Conservation (phyloP, 2,113 vertebrate species). For the Ondatra zibethicus region DNA sequence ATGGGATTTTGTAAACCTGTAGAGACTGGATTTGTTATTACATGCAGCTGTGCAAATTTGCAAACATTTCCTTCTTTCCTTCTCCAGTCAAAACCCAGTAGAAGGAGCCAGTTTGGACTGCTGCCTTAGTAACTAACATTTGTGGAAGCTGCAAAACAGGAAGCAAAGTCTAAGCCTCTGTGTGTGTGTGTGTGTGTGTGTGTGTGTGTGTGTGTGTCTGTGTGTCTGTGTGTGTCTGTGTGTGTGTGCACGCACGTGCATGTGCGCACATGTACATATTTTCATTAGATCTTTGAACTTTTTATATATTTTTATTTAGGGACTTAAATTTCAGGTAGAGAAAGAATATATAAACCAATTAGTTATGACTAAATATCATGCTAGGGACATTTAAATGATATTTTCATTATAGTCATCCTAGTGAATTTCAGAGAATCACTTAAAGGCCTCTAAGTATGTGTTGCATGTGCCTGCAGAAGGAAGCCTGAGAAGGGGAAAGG, state of each 20-base stretch:
- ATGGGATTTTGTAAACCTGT: conserved; percentile 34
- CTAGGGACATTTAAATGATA: not conserved
- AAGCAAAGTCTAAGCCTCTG: not conserved
- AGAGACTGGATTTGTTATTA: conserved; percentile 31
- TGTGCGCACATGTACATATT: no score
- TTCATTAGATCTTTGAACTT: not conserved
- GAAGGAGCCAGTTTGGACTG: conserved; percentile 5
- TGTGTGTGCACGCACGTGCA: not conserved
- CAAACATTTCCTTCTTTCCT: conserved; percentile 47
- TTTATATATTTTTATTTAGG: conserved; percentile 41
- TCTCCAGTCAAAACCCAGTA: not conserved
- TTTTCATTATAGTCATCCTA: not conserved
- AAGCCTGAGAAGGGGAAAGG: not conserved
- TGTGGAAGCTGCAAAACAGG: not conserved
- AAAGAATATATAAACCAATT: not conserved
- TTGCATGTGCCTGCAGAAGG: not conserved
- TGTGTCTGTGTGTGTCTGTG: not conserved
- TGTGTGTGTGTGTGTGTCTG: not conserved
- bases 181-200: not conserved
- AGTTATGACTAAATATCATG: not conserved
- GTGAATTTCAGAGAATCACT: not conserved
- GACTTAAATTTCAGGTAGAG: not conserved
- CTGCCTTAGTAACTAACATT: conserved; percentile 17
- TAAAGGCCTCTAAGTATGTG: not conserved
- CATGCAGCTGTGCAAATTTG: conserved; percentile 49